Evolutionary conservation across 2,113 vertebrate genomes (phyloP).

Genomic region (Perca flavescens): DNA sequence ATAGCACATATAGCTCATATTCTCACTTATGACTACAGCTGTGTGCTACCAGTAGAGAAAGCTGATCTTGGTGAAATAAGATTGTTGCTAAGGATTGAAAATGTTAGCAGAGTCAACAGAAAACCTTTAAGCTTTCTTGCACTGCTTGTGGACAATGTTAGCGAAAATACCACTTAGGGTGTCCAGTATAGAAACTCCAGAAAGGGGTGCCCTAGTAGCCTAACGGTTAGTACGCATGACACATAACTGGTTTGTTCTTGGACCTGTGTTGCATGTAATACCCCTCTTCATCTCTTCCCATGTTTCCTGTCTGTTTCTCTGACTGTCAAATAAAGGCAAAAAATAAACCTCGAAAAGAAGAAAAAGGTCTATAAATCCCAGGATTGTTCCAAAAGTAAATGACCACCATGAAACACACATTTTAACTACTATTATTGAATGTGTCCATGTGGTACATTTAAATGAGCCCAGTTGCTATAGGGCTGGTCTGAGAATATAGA

Average conservation of each 20-base stretch:
- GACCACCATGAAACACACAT: no score
- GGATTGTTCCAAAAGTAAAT: neutral
- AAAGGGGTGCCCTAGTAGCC: neutral
- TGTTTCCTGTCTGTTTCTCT: neutral
- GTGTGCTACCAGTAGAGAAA: constrained; percentile 5
- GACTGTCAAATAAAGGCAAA: no score
- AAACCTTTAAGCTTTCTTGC: neutral
- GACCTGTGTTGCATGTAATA: neutral
- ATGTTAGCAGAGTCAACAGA: neutral
- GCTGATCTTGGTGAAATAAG: constrained; percentile 22
- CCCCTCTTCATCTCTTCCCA: neutral
- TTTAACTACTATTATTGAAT: neutral
- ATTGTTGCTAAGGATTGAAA: constrained; percentile 17
- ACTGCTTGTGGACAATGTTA: neutral
- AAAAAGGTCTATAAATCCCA: no score
- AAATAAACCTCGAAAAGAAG: neutral
- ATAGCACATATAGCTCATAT: constrained; percentile 49
- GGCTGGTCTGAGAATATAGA: neutral
- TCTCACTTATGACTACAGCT: constrained; percentile 35
- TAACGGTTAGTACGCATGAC: neutral
- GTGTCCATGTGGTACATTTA: neutral
- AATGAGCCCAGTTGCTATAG: constrained; percentile 1
- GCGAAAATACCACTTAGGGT: neutral
- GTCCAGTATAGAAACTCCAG: neutral
- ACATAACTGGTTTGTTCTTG: neutral